Base-by-base conservation (phyloP, 1,140 invertebrate species). In the Delia radicum region DNA sequence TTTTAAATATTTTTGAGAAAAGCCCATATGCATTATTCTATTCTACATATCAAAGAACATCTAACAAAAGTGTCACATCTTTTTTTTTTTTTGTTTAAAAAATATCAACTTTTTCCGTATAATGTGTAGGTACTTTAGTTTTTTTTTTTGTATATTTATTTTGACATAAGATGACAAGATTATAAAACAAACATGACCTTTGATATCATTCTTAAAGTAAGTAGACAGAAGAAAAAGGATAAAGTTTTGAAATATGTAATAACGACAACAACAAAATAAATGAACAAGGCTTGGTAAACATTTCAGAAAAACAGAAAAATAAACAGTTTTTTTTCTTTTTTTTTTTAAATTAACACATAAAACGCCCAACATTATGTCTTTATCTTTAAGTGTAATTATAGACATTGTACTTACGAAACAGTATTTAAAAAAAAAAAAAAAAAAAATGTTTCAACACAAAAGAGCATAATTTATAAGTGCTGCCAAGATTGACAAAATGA, bases 401-500 rank as follows among this genome's bases (percentile, higher is more conserved):
- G 65, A 69, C 31, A 69, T 29, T 33, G 48, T 18, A 21, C 21
- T 7, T 21, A 55, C n/a, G 31, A 33, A 69, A 33, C n/a, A 33
- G 26, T 65, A 65, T 15, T 5, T 21, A 10, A 24, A 7, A 37
- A 69, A n/a, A 15, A 69, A 33, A 6, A 55, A 21, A 21, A 55
- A 15, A 55, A 55, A 15, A 55, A 55, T 55, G 24, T 5, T 55
- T 55, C 48, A 10, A 18, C n/a, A 69, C 33, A 69, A 69, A 69
- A 69, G 65, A 69, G 65, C 65, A 69, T 69, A 69, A 69, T 69
- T 69, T 69, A 69, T 69, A 69, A 69, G 65, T 69, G 65, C 37
- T 69, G 65, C n/a, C 65, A 69, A 69, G 65, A 69, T 69, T 69
- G 65, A 69, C 65, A 69, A 69, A 69, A 69, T 69, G 65, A 69